Evolutionary conservation across 2,888 invertebrate species (phyloP), one percentile per base, ranked within the genome.

Genomic region (Notodonta dromedarius): DNA sequence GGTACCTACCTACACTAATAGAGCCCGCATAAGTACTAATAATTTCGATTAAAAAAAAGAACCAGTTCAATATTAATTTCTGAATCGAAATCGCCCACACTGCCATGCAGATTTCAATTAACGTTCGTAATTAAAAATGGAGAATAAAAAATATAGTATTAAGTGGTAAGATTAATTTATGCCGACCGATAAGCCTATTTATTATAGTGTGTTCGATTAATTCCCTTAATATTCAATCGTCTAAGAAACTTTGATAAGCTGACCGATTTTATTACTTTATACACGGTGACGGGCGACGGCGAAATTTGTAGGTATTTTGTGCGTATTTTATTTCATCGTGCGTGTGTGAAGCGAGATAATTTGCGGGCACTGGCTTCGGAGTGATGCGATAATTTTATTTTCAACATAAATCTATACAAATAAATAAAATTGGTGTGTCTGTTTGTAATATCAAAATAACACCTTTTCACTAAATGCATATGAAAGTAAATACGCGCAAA

Each of bases 71-170:
- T 73, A 79, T 76, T 80, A 78, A 79, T 79, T 78, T 74, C 67
- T 75, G 74, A 74, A 75, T 69, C 76, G 71, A 76, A 74, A 68
- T 67, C 69, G 67, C 61, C 58, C 74, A 72, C 74, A 71, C 69
- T 63, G 69, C 62, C 70, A 77, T 83, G 81, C 79, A 81, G 76
- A 80, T 87, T 91, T 90, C 89, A 91, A 92, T 92, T 92, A 91
- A 90, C 88, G 83, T 84, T 79, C 80, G 84, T 90, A 92, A 92
- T 92, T 91, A 91, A 92, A 75, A 91, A 89, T 82, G 82, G 82
- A 80, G 72, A 78, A 84, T 89, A 84, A 84, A 84, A 84, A 87
- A 84, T 85, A 87, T 84, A 80, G 86, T 88, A 86, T 87, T 90
- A 87, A 84, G 79, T 79, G 77, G 78, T 73, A 87, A 42, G 88